These are phyloP conservation scores for Sipha maydis DNA, from an alignment of 2,888 invertebrate genomes.

Conservation along the genomic window DNA sequence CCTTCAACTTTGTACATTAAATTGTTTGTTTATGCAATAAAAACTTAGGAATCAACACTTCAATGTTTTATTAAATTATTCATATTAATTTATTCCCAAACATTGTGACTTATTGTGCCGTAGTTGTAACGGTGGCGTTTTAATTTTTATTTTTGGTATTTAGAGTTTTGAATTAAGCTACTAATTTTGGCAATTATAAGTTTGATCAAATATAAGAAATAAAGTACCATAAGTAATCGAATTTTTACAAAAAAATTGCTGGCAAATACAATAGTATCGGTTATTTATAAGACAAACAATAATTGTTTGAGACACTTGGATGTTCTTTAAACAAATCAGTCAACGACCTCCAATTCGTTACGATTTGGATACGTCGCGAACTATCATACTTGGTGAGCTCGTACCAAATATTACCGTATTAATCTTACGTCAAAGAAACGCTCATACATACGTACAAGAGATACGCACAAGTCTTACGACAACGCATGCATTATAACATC, in stretches of 20 bases:
- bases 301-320: conserved; percentile 13
- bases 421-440: not conserved
- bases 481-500: not conserved
- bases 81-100: no score
- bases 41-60: no score
- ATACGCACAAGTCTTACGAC: not conserved
- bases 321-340: not conserved
- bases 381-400: not conserved
- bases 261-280: not conserved
- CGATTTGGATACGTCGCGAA: conserved; percentile 17
- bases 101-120: not conserved
- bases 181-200: not conserved
- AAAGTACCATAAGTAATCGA: conserved; percentile 9
- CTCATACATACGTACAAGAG: not conserved
- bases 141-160: not conserved
- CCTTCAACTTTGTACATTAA: no score
- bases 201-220: not conserved
- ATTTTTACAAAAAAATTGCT: not conserved
- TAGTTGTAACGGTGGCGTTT: not conserved
- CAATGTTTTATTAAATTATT: no score
- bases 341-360: conserved; percentile 10
- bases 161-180: not conserved
- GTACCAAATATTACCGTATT: not conserved
- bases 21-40: no score
- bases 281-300: not conserved